phyloP scores from a whole-genome alignment of 2,888 invertebrate genomes.

The Aethes cnicana region DNA sequence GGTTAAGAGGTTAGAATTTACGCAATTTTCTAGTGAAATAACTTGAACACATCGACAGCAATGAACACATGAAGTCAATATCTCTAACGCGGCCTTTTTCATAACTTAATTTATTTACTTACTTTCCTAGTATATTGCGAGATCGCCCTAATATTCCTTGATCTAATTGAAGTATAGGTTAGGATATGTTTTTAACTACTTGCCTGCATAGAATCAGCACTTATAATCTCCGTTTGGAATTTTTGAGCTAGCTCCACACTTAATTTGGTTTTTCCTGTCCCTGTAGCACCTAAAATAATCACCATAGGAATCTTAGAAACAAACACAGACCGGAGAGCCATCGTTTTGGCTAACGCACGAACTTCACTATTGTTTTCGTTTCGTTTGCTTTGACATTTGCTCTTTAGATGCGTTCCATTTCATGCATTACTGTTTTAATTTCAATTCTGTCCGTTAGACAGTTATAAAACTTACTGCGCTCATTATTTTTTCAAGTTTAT shows the following conservation, averaged over 20 bases:
- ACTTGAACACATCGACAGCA: too few species aligned
- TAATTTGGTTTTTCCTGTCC: constrained; percentile 98
- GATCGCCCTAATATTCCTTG: too few species aligned
- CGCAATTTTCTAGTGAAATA: too few species aligned
- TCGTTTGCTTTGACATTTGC: constrained; percentile 41
- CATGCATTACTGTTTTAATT: constrained; percentile 24
- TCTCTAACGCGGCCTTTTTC: too few species aligned
- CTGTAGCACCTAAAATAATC: constrained; percentile 97
- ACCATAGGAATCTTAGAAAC: constrained; percentile 85
- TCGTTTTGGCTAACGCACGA: constrained; percentile 55
- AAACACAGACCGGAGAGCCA: constrained; percentile 70
- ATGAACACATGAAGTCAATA: too few species aligned
- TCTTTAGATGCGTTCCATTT: constrained; percentile 35
- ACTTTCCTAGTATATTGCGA: too few species aligned
- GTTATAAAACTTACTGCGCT: too few species aligned
- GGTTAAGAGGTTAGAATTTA: too few species aligned
- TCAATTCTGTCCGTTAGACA: too few species aligned
- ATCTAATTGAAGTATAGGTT: too few species aligned
- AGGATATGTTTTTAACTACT: constrained; percentile 39
- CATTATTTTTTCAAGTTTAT: too few species aligned
- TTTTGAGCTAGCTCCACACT: constrained; percentile 94
- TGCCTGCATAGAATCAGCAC: constrained; percentile 99
- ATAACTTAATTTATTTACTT: too few species aligned
- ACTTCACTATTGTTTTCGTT: constrained; percentile 69
- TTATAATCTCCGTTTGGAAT: constrained; percentile 95